Evolutionary conservation across 2,888 invertebrate species (phyloP).

Genomic region (Cantharis nigra): DNA sequence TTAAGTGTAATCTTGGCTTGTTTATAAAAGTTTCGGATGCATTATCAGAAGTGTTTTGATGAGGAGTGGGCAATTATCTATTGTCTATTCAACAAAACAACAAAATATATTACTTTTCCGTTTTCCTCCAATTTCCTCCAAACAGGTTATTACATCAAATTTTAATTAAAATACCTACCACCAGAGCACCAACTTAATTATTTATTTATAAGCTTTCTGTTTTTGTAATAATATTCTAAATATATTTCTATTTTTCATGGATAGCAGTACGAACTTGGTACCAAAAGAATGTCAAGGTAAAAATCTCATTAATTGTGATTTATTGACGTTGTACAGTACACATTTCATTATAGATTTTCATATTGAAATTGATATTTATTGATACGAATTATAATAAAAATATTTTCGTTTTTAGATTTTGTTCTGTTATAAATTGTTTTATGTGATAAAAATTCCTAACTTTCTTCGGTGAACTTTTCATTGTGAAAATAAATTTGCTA

Average conservation of each 20-base stretch:
- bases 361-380: background rate
- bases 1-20: background rate
- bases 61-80: background rate
- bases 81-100: background rate
- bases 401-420: background rate
- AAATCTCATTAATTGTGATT: background rate
- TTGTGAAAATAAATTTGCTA: background rate
- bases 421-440: background rate
- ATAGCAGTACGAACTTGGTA: background rate
- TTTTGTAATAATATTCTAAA: background rate
- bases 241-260: background rate
- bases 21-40: background rate
- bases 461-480: background rate
- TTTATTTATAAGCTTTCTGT: background rate
- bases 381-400: background rate
- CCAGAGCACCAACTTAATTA: background rate
- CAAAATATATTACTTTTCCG: background rate
- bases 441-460: background rate
- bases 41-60: background rate
- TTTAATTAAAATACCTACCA: background rate
- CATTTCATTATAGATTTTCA: background rate
- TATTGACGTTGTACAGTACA: background rate
- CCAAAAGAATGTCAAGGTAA: background rate
- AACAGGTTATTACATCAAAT: background rate
- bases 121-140: background rate